phyloP scores from a whole-genome alignment of 2,888 invertebrate species.

The Hyles lineata region DNA sequence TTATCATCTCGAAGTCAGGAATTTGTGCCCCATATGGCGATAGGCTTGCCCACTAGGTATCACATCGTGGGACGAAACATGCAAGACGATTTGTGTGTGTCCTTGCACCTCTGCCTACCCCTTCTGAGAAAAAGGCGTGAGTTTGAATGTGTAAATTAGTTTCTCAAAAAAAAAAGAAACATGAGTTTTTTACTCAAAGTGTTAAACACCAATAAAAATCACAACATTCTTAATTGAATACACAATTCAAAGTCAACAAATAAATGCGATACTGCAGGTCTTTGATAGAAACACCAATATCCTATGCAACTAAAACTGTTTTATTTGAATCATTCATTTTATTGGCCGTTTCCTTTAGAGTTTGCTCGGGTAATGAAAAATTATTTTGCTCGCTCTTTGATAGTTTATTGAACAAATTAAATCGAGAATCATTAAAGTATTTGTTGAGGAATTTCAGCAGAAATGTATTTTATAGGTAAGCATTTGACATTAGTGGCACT shows the following conservation, averaged over 20 bases:
- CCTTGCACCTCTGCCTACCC: too few relatives aligned
- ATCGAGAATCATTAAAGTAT: not conserved
- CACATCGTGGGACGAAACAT: too few relatives aligned
- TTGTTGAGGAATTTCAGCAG: not conserved
- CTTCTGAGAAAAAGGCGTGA: too few relatives aligned
- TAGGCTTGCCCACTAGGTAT: too few relatives aligned
- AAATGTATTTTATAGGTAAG: too few relatives aligned
- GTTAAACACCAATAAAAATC: not conserved
- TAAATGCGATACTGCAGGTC: not conserved
- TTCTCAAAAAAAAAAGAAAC: not conserved
- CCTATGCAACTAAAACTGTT: not conserved
- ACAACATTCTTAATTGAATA: not conserved
- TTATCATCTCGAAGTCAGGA: too few relatives aligned
- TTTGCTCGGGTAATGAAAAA: not conserved
- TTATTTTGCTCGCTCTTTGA: constrained; percentile 3
- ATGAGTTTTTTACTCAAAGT: too few relatives aligned
- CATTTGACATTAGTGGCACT: too few relatives aligned
- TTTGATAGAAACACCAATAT: constrained; percentile 1
- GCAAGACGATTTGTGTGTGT: too few relatives aligned
- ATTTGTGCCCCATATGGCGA: too few relatives aligned
- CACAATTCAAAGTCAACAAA: not conserved
- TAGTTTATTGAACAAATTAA: not conserved
- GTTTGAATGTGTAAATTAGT: too few relatives aligned
- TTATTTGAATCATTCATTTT: constrained; percentile 16
- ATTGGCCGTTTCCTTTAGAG: not conserved